Evolutionary conservation across 2,797 vertebrate species (phyloP).

Genomic region (Crax fasciolata): DNA sequence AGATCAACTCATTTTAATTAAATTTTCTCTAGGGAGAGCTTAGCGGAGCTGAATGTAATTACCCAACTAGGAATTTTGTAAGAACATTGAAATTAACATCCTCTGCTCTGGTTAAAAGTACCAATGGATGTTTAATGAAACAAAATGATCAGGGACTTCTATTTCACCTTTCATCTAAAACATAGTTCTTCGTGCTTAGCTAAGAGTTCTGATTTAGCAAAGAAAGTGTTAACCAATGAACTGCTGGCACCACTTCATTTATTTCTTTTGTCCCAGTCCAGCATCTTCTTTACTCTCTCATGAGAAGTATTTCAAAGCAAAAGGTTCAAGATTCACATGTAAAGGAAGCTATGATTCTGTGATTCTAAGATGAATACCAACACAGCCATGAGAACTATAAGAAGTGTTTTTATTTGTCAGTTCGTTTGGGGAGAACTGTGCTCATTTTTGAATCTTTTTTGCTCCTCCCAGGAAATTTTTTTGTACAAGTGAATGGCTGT

Average conservation of each 20-base stretch:
- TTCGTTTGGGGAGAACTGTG: neutral
- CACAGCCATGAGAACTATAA: neutral
- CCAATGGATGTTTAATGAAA: slow-evolving; percentile 35
- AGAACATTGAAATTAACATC: slow-evolving; percentile 38
- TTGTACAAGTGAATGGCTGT: neutral
- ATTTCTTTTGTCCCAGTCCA: neutral
- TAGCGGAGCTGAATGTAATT: slow-evolving; percentile 55
- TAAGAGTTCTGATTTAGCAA: neutral
- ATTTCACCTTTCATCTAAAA: slow-evolving; percentile 22
- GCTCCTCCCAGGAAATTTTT: neutral
- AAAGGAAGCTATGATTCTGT: neutral
- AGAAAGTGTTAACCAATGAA: neutral
- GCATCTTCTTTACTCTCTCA: neutral
- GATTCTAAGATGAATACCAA: neutral
- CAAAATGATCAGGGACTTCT: slow-evolving; percentile 21
- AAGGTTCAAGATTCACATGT: neutral
- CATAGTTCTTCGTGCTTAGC: neutral
- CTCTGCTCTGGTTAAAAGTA: slow-evolving; percentile 28
- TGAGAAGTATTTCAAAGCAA: neutral
- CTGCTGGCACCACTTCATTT: neutral
- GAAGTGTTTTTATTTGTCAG: neutral
- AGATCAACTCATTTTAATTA: slow-evolving; percentile 63
- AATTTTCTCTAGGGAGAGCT: slow-evolving; percentile 48
- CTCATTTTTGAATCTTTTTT: neutral
- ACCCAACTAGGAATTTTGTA: slow-evolving; percentile 48